Percentiles rank a stretch among this genome's conserved stretches.
Evolutionary conservation across 2,113 vertebrate species (phyloP).

Genomic region (Channa argus): DNA sequence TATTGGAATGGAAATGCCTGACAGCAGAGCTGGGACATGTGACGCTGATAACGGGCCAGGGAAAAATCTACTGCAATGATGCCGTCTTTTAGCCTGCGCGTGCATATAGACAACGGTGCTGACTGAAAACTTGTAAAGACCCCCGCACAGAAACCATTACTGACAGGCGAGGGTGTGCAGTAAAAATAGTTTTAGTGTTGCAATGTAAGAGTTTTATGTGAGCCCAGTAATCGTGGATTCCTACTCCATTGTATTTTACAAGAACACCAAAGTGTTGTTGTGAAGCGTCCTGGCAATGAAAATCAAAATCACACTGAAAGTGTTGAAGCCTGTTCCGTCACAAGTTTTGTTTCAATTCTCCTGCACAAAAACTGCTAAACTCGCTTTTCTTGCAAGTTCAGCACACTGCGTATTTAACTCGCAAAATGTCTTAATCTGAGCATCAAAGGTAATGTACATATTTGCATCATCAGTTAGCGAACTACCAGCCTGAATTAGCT

Average conservation of each 20-base stretch:
- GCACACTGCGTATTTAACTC: neutral
- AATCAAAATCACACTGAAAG: neutral
- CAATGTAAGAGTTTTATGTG: neutral
- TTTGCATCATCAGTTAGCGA: conserved; percentile 47
- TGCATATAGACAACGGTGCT: neutral
- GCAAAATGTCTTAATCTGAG: conserved; percentile 9
- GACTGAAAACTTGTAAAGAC: neutral
- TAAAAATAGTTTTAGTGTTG: neutral
- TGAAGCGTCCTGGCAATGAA: neutral
- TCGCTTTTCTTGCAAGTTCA: conserved; percentile 21
- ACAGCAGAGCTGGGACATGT: conserved; percentile 60
- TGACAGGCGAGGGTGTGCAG: neutral
- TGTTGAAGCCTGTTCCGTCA: neutral
- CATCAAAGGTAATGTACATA: conserved; percentile 31
- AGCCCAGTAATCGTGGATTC: neutral
- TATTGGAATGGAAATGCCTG: conserved; percentile 66
- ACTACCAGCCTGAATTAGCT: conserved; percentile 43
- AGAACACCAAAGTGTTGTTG: too few relatives aligned
- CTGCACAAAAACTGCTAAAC: neutral
- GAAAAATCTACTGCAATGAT: conserved; percentile 34
- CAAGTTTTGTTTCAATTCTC: neutral
- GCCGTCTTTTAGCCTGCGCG: conserved; percentile 26
- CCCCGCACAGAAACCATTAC: neutral
- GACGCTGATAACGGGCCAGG: conserved; percentile 40
- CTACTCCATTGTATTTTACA: too few relatives aligned